phyloP scores from a whole-genome alignment of 2,888 invertebrate species.

The Uloborus plumipes region DNA sequence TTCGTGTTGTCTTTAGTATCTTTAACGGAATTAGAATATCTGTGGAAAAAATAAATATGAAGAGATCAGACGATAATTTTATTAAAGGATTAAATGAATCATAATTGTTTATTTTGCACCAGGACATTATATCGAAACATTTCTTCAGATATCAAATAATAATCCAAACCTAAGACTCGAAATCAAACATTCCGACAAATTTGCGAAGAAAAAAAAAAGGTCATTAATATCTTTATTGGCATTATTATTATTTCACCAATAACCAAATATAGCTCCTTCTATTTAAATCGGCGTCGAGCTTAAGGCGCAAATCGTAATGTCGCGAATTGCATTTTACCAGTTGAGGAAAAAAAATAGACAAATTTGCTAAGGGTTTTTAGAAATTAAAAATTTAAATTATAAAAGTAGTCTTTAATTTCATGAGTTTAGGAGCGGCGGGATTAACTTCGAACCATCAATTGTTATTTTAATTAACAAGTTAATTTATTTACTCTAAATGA shows the following conservation, averaged over 20 bases:
- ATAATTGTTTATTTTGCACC: conserved; percentile 50
- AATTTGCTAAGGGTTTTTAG: conserved; percentile 49
- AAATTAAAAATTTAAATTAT: conserved; percentile 58
- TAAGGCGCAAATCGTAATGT: conserved; percentile 5
- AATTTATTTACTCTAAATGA: conserved; percentile 57
- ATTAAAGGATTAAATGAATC: conserved; percentile 39
- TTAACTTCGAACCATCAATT: conserved; percentile 58
- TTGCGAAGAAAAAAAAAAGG: conserved; percentile 8
- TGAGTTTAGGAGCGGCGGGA: conserved; percentile 46
- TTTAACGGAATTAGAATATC: conserved; percentile 49
- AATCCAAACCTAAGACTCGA: conserved; percentile 30
- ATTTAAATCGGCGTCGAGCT: conserved; percentile 3
- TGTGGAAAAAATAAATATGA: not conserved
- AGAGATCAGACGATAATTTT: conserved; percentile 51
- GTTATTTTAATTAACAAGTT: conserved; percentile 63
- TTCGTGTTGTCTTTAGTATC: conserved; percentile 5
- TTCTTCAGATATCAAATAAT: conserved; percentile 43
- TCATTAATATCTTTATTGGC: conserved; percentile 37
- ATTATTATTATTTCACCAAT: conserved; percentile 53
- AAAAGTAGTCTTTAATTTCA: conserved; percentile 37
- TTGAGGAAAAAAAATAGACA: conserved; percentile 25
- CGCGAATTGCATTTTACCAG: not conserved
- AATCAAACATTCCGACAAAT: conserved; percentile 40
- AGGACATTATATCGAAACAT: conserved; percentile 38
- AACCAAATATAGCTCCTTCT: not conserved